Conservation (phyloP, 2,113 vertebrate genomes). For the Psammodynastes pulverulentus region DNA sequence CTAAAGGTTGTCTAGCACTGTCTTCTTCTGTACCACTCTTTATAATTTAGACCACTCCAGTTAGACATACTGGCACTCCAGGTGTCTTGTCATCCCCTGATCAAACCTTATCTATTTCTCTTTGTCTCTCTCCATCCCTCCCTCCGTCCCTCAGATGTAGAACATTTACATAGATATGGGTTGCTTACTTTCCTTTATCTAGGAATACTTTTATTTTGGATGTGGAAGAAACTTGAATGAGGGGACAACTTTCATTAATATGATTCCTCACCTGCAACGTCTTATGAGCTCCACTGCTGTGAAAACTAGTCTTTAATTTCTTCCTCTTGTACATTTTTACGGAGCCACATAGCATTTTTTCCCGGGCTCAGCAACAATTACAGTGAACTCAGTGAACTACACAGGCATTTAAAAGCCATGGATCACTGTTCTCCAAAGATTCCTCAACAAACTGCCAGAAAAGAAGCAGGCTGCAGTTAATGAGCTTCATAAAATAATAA, state of each 20-base stretch:
- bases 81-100: background rate
- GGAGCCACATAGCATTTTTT: background rate
- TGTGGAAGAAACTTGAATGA: background rate
- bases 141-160: background rate
- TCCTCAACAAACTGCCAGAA: constrained; percentile 11
- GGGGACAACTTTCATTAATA: background rate
- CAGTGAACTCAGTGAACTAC: background rate
- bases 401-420: background rate
- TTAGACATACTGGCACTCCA: background rate
- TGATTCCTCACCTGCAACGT: background rate
- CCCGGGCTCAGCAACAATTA: constrained; percentile 11
- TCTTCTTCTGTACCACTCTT: background rate
- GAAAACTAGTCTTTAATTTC: background rate
- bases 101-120: background rate
- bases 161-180: background rate
- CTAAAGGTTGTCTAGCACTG: background rate
- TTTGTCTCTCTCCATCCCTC: background rate
- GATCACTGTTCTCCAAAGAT: background rate
- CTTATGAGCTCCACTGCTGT: background rate
- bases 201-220: background rate
- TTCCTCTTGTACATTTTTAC: background rate
- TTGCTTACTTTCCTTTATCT: background rate
- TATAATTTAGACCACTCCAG: background rate
- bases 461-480: constrained; percentile 3
- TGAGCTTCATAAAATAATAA: constrained; percentile 2